These are phyloP conservation scores for Ceratina japonica DNA, from an alignment of 1,140 invertebrate species.

Conservation along the genomic window DNA sequence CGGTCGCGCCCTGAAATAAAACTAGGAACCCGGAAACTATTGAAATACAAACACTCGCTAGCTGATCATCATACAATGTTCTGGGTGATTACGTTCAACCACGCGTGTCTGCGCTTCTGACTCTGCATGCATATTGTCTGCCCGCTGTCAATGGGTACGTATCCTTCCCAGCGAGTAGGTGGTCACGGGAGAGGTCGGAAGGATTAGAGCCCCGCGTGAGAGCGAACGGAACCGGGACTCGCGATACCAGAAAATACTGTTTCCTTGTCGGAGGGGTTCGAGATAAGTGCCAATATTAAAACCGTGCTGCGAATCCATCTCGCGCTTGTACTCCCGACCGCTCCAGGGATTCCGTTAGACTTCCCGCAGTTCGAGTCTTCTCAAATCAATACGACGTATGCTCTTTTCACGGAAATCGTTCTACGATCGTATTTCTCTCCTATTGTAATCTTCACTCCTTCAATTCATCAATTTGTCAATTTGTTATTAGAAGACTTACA, in stretches of 20 bases:
- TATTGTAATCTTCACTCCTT: too few relatives aligned
- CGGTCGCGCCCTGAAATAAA: too few relatives aligned
- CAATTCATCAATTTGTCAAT: too few relatives aligned
- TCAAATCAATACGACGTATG: too few relatives aligned
- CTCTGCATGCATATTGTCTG: neutral
- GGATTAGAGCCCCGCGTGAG: neutral
- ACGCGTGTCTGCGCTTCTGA: conserved; percentile 8
- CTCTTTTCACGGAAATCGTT: too few relatives aligned
- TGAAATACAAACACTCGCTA: neutral
- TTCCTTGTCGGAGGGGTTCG: neutral
- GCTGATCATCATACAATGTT: conserved; percentile 29
- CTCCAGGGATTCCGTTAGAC: conserved; percentile 16
- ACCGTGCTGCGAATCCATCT: conserved; percentile 1
- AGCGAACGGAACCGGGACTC: neutral
- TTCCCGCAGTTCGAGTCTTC: neutral
- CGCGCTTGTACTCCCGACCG: neutral
- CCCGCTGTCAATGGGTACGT: neutral
- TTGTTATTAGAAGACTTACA: too few relatives aligned
- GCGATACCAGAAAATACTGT: neutral
- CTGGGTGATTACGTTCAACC: conserved; percentile 2
- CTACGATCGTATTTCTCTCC: too few relatives aligned
- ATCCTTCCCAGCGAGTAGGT: neutral
- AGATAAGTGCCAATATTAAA: conserved; percentile 11
- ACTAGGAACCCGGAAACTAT: neutral
- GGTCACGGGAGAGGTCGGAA: neutral